Conservation (phyloP, 53 echinoderm and acorn worm genomes). For the Crossaster papposus region DNA sequence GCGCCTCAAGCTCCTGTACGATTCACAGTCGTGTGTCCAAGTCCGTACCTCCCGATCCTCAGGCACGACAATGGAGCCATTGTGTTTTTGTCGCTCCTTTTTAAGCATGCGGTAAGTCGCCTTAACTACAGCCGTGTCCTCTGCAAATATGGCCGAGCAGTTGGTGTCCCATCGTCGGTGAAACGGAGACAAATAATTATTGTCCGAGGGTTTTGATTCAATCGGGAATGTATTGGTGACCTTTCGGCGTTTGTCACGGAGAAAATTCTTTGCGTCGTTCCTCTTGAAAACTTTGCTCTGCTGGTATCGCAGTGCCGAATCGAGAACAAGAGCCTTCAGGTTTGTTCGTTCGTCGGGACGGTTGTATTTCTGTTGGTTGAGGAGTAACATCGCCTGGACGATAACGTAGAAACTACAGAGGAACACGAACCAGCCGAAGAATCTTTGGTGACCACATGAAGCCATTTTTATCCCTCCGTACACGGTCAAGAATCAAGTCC, state of each 20-base stretch:
- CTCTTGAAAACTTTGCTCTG: too few species aligned
- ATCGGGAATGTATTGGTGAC: not conserved
- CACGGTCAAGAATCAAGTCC: too few species aligned
- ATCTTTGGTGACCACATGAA: not conserved
- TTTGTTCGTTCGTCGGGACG: too few species aligned
- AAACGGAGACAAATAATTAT: constrained; percentile 45
- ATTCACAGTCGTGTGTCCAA: too few species aligned
- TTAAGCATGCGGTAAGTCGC: constrained; percentile 63
- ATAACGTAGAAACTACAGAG: constrained; percentile 9
- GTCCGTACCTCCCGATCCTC: constrained; percentile 58
- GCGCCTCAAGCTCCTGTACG: not conserved
- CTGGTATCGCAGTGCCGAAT: too few species aligned
- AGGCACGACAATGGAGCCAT: constrained; percentile 54
- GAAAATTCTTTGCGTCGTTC: too few species aligned
- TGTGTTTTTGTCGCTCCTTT: constrained; percentile 35
- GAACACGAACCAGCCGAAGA: not conserved
- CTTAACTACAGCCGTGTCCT: constrained; percentile 43
- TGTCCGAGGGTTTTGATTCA: not conserved
- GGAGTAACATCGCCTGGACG: not conserved
- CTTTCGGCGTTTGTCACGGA: too few species aligned
- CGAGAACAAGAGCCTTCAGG: too few species aligned
- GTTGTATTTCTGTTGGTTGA: not conserved
- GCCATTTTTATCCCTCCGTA: too few species aligned
- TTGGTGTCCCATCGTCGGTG: constrained; percentile 74
- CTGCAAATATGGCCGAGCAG: constrained; percentile 66